phyloP scores from a whole-genome alignment of 1,140 invertebrate genomes.

The Popillia japonica region DNA sequence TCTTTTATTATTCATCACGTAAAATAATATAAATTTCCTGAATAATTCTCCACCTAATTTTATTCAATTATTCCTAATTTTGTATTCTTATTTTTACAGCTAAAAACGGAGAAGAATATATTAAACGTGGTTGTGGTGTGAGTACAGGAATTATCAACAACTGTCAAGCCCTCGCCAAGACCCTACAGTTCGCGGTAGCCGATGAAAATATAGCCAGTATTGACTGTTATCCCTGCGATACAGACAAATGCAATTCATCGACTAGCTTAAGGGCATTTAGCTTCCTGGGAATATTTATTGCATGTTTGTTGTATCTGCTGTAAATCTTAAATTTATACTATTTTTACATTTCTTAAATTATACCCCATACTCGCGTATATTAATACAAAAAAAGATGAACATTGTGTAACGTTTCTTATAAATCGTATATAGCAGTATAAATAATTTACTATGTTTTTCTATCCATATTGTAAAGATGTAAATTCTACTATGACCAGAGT shows the following conservation, averaged over 20 bases:
- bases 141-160: conserved; percentile 45
- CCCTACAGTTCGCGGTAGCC: conserved; percentile 46
- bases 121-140: conserved; percentile 56
- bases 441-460: no score
- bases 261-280: conserved; percentile 58
- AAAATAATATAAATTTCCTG: no score
- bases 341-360: background rate
- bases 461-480: no score
- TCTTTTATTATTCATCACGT: no score
- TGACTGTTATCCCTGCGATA: conserved; percentile 45
- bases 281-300: conserved; percentile 58
- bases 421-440: no score
- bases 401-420: background rate
- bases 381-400: conserved; percentile 21
- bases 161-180: conserved; percentile 57
- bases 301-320: conserved; percentile 58
- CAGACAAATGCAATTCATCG: conserved; percentile 45
- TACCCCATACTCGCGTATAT: background rate
- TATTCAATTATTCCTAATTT: background rate
- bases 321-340: conserved; percentile 41
- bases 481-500: no score
- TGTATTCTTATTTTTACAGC: conserved; percentile 10
- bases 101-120: conserved; percentile 56
- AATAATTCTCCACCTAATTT: no score
- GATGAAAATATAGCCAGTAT: conserved; percentile 38